phyloP scores from a whole-genome alignment of 2,113 vertebrate species.

The Haemorhous mexicanus region DNA sequence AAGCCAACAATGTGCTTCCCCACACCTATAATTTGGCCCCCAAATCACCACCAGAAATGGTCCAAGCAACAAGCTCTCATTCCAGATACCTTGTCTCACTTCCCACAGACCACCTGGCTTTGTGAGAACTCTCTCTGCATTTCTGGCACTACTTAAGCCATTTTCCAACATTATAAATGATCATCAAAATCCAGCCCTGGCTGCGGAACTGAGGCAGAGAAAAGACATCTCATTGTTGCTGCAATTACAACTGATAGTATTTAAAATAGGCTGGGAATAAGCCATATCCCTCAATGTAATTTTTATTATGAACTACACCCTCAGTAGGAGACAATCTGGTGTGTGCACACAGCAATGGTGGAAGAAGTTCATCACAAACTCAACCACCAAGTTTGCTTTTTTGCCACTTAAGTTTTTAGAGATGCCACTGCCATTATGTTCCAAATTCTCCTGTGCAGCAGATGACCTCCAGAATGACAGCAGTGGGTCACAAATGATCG shows the following conservation, averaged over 20 bases:
- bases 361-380: background rate
- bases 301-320: background rate
- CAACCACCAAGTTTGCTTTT: background rate
- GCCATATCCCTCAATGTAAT: background rate
- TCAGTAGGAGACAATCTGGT: background rate
- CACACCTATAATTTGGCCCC: fast-evolving
- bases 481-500: background rate
- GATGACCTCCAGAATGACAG: background rate
- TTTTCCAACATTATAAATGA: background rate
- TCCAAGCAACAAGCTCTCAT: background rate
- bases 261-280: background rate
- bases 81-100: background rate
- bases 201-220: background rate
- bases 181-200: background rate
- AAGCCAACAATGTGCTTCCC: background rate
- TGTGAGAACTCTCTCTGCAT: background rate
- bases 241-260: background rate
- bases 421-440: background rate
- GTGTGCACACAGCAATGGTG: fast-evolving
- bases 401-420: background rate
- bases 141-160: background rate
- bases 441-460: background rate
- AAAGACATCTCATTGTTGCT: background rate
- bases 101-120: background rate
- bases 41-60: background rate